Percentiles rank a stretch among this genome's conserved stretches.
These are phyloP conservation scores for Chironomus riparius DNA, from an alignment of 2,888 invertebrate species.

Conservation along the genomic window DNA sequence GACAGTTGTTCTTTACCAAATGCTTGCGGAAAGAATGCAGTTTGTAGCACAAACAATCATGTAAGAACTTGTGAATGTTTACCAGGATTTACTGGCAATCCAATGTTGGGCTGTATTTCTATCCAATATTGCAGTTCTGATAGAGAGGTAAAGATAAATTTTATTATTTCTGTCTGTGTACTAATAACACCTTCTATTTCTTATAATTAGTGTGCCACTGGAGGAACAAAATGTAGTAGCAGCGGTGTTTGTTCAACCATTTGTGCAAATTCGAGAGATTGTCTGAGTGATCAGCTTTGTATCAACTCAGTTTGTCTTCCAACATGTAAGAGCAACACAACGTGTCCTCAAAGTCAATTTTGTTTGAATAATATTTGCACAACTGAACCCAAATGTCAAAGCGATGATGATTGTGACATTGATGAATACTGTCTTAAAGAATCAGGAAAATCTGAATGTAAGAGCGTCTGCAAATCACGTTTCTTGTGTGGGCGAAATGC, in stretches of 20 bases:
- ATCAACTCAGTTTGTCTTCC: constrained; percentile 78
- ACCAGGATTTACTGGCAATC: constrained; percentile 76
- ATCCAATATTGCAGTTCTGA: constrained; percentile 76
- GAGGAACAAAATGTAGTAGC: constrained; percentile 74
- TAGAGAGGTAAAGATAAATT: constrained; percentile 38
- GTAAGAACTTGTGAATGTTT: constrained; percentile 75
- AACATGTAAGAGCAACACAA: constrained; percentile 67
- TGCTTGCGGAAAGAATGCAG: constrained; percentile 72
- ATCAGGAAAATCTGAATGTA: constrained; percentile 66
- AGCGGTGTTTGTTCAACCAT: constrained; percentile 70
- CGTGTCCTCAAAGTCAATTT: constrained; percentile 77
- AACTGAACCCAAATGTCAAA: constrained; percentile 67
- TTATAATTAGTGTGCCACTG: constrained; percentile 58
- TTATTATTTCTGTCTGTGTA: no score
- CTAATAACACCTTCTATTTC: no score
- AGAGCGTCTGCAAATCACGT: constrained; percentile 59
- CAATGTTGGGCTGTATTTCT: constrained; percentile 72
- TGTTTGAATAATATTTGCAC: constrained; percentile 77
- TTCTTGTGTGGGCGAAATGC: constrained; percentile 75
- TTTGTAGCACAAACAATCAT: constrained; percentile 67
- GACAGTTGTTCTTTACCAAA: constrained; percentile 73
- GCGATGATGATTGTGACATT: constrained; percentile 61
- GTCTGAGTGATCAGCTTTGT: constrained; percentile 76
- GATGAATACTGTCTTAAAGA: constrained; percentile 63
- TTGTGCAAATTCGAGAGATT: constrained; percentile 73